Evolutionary conservation across 2,888 invertebrate species (phyloP), one percentile per base, ranked within the genome.

Genomic region (Ypsolopha sequella): DNA sequence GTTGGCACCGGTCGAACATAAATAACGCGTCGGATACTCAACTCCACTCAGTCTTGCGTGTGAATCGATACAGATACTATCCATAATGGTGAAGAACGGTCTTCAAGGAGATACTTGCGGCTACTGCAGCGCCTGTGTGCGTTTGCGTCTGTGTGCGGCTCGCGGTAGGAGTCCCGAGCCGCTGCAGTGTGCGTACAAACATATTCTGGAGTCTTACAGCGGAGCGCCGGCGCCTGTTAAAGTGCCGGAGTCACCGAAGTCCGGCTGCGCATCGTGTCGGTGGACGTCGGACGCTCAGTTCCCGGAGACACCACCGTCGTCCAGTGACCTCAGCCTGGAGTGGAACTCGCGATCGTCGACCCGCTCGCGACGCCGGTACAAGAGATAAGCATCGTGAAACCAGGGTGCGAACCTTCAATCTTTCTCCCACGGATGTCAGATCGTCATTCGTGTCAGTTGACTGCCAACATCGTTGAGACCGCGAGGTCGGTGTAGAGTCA

Each of bases 231-330:
- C 65, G 6, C 60, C 64, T 1, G 71, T 65, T 41, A 80, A 77
- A 55, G 52, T 70, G 39, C 69, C 68, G 8, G 76, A 78, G 39
- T 61, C 73, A 1, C 73, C 78, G 0, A 79, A 78, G 55, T 63
- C 77, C 7, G 71, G 63, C 6, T 86, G 86, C 56, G 80, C 70
- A 41, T 81, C 84, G 34, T 86, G 86, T 52, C 72, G 86, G 11
- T 86, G 86, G 86, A 86, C 86, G 0, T 86, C 86, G 0, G 73
- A 85, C 56, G 86, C 85, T 6, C 85, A 86, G 66, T 86, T 86
- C 56, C 82, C 79, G 8, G 86, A 86, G 60, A 79, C 80, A n/a
- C 82, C 81, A 36, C 70, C 77, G 0, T 84, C 84, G 1, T 71
- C 75, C 1, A 82, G 81, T 58, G 85, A 84, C 56, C 72, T 84